Base-by-base conservation (phyloP, 2,888 invertebrate species). In the Melanchra persicariae region DNA sequence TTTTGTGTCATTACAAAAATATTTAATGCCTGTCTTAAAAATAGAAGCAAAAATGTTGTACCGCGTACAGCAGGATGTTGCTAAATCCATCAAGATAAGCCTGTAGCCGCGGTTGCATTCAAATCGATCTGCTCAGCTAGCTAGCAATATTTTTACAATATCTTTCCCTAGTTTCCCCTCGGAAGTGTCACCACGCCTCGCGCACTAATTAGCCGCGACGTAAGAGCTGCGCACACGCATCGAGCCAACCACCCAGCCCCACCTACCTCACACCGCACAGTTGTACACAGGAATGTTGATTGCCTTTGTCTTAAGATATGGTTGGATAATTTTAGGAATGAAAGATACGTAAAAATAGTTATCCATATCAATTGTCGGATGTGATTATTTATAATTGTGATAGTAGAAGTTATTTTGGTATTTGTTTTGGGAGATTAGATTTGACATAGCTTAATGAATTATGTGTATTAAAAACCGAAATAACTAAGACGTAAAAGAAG, bases 261-360 rank as follows among this genome's bases (percentile, higher is more conserved):
- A 58, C 65, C 51, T 24, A 34, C 12, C 52, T 22, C n/a, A n/a
- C n/a, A 57, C 57, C 37, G 57, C 57, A 55, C 47, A 58, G 24
- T 73, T 47, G n/a, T n/a, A 26, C 24, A 2, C 30, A 49, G 52
- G 82, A 81, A 81, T 82, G 66, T 81, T 81, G 52, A 81, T 79
- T 74, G 63, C 63, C 64, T 75, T 51, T 37, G 58, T 37, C 40
- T 67, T 15, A 5, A 57, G 62, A 69, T 59, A 59, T 45, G 45
- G 34, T 40, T 55, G 15, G 19, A 19, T 79, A 71, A 67, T 61
- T 37, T 61, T 54, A 24, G 9, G 0, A 22, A 51, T 26, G 57
- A 45, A 51, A 26, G 24, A 51, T 57, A 65, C 15, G 43, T 24
- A 54, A 40, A 74, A 57, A 65, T 71, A 73, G 17, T 5, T 4